phyloP scores from a whole-genome alignment of 1,140 invertebrate genomes.

The Trichomalopsis sarcophagae region DNA sequence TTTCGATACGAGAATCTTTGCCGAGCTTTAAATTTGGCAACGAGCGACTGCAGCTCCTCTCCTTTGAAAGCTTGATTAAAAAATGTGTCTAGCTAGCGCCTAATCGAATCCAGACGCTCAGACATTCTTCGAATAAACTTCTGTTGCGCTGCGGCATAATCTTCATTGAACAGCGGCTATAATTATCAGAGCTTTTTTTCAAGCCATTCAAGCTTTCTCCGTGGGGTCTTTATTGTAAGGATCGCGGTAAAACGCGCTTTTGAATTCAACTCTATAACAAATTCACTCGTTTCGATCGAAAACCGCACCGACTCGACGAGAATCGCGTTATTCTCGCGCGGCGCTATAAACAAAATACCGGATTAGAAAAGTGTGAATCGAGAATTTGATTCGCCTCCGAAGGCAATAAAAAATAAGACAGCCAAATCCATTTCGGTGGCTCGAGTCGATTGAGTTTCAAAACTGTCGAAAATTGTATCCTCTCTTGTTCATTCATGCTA shows the following conservation, averaged over 20 bases:
- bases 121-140: too few relatives aligned
- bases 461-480: slow-evolving; percentile 16
- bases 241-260: neutral
- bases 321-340: neutral
- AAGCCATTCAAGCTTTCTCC: too few relatives aligned
- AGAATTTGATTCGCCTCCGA: neutral
- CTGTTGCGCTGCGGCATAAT: too few relatives aligned
- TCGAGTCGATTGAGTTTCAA: neutral
- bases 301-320: too few relatives aligned
- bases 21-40: neutral
- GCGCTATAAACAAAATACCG: neutral
- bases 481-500: neutral
- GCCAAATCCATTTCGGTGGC: neutral
- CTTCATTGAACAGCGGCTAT: too few relatives aligned
- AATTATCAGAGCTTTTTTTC: too few relatives aligned
- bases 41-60: too few relatives aligned
- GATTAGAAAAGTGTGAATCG: neutral
- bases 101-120: too few relatives aligned
- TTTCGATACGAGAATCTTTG: neutral
- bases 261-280: neutral
- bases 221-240: too few relatives aligned
- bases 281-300: too few relatives aligned
- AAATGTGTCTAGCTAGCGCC: too few relatives aligned
- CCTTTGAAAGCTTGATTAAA: too few relatives aligned
- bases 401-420: slow-evolving; percentile 1